phyloP scores from a whole-genome alignment of 2,888 invertebrate genomes.

The Rhaphigaster nebulosa region DNA sequence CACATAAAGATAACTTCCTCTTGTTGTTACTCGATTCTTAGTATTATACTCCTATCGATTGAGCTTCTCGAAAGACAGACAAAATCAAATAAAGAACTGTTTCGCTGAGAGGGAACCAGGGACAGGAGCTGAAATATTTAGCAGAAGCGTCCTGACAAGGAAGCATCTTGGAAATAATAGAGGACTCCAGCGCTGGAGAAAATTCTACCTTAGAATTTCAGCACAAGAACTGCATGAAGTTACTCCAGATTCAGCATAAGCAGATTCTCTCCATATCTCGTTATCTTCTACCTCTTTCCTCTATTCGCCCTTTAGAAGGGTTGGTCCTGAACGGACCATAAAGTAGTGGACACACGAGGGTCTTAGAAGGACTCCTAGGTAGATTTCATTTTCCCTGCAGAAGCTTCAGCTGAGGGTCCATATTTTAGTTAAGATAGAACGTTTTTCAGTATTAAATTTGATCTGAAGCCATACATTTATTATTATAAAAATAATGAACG shows the following conservation, averaged over 20 bases:
- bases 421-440: neutral
- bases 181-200: neutral
- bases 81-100: neutral
- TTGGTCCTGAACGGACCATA: neutral
- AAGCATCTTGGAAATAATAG: slow-evolving; percentile 7
- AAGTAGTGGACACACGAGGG: neutral
- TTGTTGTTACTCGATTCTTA: neutral
- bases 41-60: neutral
- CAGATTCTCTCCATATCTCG: slow-evolving; percentile 30
- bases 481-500: too few relatives aligned
- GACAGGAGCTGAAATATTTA: slow-evolving; percentile 17
- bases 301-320: neutral
- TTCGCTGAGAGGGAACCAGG: neutral
- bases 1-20: too few relatives aligned
- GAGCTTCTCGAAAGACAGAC: neutral
- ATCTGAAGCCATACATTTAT: neutral
- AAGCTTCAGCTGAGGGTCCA: neutral
- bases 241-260: slow-evolving; percentile 9
- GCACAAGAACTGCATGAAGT: neutral
- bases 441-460: neutral
- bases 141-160: slow-evolving; percentile 7
- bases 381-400: neutral
- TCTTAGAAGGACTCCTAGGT: neutral
- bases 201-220: neutral
- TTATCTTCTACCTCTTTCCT: neutral